Conservation (phyloP, 2,113 vertebrate genomes). For the Paratilapia polleni region DNA sequence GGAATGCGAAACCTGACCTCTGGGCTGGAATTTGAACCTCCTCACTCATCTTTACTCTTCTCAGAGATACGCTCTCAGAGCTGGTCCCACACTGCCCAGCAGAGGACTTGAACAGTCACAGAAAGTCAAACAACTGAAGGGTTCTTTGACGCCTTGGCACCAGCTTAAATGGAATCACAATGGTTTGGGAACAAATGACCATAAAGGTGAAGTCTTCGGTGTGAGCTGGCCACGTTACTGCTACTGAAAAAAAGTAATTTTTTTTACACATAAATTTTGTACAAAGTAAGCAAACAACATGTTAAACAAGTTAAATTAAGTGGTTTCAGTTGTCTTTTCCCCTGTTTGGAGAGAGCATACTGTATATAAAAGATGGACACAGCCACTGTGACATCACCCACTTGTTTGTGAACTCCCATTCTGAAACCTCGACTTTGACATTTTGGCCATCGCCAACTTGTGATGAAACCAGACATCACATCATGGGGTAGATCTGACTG, state of each 20-base stretch:
- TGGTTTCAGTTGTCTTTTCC: not conserved
- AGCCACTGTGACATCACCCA: not conserved
- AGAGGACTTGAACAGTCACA: conserved; percentile 36
- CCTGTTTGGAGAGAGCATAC: not conserved
- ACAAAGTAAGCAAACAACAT: not conserved
- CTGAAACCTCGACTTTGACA: not conserved
- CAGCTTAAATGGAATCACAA: conserved; percentile 41
- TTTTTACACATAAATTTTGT: not conserved
- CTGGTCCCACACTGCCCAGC: conserved; percentile 30
- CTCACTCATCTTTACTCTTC: conserved; percentile 75
- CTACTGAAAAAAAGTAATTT: not conserved
- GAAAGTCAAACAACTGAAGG: conserved; percentile 48
- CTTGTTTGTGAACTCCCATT: not conserved
- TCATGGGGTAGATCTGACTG: not conserved
- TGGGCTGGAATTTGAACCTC: conserved; percentile 73
- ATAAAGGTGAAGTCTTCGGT: not conserved
- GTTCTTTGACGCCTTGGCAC: conserved; percentile 21
- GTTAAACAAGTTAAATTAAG: not conserved
- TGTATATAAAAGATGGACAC: not conserved
- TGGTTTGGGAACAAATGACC: not conserved
- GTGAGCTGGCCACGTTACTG: not conserved
- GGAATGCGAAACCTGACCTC: conserved; percentile 84
- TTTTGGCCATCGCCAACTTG: not conserved
- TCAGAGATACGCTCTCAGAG: conserved; percentile 53
- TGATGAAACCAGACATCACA: not conserved